phyloP scores from a whole-genome alignment of 2,888 invertebrate species.

The Sinelater perroti region DNA sequence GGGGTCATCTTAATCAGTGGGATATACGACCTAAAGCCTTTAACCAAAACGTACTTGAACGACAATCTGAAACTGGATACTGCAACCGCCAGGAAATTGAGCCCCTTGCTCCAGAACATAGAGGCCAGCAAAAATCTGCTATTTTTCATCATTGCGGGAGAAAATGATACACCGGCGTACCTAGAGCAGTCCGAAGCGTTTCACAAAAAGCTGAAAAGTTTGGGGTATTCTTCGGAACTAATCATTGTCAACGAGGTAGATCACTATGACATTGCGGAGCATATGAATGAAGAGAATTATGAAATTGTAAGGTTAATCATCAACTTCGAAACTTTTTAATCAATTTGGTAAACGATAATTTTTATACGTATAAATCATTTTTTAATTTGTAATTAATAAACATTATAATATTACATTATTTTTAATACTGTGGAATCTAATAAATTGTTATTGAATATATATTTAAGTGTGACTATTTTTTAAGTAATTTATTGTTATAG shows the following conservation, averaged over 20 bases:
- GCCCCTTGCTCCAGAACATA: constrained; percentile 59
- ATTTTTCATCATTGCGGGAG: constrained; percentile 57
- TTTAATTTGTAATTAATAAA: too few relatives aligned
- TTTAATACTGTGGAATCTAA: too few relatives aligned
- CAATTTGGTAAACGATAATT: too few relatives aligned
- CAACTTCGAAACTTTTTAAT: not conserved
- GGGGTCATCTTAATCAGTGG: constrained; percentile 80
- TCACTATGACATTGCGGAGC: constrained; percentile 82
- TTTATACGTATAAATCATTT: too few relatives aligned
- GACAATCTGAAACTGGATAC: constrained; percentile 70
- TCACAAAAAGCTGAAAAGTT: constrained; percentile 62
- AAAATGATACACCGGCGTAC: constrained; percentile 76
- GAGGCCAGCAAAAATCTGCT: not conserved
- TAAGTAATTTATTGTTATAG: too few relatives aligned
- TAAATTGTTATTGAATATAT: too few relatives aligned
- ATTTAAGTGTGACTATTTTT: too few relatives aligned
- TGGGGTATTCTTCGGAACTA: constrained; percentile 67
- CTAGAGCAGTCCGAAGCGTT: constrained; percentile 72
- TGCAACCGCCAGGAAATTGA: constrained; percentile 64
- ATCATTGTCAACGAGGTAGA: constrained; percentile 67
- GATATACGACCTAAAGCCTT: constrained; percentile 77
- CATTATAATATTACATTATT: too few relatives aligned
- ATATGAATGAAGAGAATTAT: constrained; percentile 62
- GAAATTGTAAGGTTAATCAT: constrained; percentile 28
- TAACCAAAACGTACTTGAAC: constrained; percentile 74